phyloP scores from a whole-genome alignment of 2,113 vertebrate genomes.

The Nothoprocta pentlandii region DNA sequence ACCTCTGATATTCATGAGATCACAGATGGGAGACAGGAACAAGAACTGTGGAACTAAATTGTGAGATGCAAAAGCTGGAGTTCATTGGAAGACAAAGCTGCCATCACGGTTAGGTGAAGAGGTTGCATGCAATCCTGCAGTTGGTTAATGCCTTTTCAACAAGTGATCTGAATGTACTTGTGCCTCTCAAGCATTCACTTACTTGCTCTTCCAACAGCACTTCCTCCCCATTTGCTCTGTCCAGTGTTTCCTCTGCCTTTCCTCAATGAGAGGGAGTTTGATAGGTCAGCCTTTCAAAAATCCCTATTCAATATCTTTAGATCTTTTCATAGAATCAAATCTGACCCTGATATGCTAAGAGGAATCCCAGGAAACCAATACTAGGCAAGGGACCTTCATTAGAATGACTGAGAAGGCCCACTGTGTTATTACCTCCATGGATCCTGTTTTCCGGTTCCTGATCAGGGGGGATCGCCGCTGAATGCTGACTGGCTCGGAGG shows the following conservation, averaged over 20 bases:
- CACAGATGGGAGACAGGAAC: neutral
- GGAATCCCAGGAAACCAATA: neutral
- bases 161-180: neutral
- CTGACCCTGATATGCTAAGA: neutral
- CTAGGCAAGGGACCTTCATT: neutral
- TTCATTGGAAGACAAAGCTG: neutral
- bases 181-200: neutral
- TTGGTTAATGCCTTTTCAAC: neutral
- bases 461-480: conserved; percentile 90
- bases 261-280: neutral
- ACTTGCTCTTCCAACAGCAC: neutral
- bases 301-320: neutral
- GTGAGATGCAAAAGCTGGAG: neutral
- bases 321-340: neutral
- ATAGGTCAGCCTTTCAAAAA: neutral
- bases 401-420: rapidly evolving
- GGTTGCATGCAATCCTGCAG: neutral
- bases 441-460: conserved; percentile 92
- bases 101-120: neutral
- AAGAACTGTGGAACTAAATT: neutral
- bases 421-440: conserved; percentile 90
- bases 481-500: conserved; percentile 81
- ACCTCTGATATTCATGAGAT: rapidly evolving
- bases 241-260: neutral
- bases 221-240: neutral